Percentiles rank a stretch among this genome's conserved stretches.
Conservation (phyloP, 2,113 vertebrate species). For the Marcusenius ussheri region DNA sequence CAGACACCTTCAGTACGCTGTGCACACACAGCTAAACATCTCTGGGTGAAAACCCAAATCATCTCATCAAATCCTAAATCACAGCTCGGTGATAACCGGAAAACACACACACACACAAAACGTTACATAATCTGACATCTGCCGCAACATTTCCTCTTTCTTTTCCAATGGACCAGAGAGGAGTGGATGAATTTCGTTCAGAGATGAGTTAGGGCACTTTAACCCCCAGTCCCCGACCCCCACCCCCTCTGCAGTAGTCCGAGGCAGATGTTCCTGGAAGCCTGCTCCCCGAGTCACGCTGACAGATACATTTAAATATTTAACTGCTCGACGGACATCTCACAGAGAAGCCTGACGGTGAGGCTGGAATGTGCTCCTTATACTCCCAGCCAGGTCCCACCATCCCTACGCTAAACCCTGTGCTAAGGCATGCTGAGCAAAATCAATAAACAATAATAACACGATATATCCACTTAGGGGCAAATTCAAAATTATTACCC, state of each 20-base stretch:
- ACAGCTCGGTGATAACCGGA: neutral
- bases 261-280: slow-evolving; percentile 45
- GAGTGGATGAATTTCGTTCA: neutral
- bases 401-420: neutral
- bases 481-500: neutral
- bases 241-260: slow-evolving; percentile 16
- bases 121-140: slow-evolving; percentile 7
- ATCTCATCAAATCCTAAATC: slow-evolving; percentile 8
- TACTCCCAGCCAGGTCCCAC: neutral
- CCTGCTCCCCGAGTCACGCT: slow-evolving; percentile 43
- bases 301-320: slow-evolving; percentile 65
- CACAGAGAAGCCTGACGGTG: neutral
- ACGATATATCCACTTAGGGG: slow-evolving; percentile 8
- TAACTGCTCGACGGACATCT: slow-evolving; percentile 41
- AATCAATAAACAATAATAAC: slow-evolving; percentile 11
- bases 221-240: slow-evolving; percentile 15
- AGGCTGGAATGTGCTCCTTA: neutral
- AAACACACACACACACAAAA: neutral
- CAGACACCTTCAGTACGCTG: neutral
- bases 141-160: neutral
- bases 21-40: neutral
- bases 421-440: neutral
- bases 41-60: neutral
- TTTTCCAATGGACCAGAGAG: neutral
- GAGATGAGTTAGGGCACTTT: neutral